These are phyloP conservation scores for Stigmatopora nigra DNA, from an alignment of 2,113 vertebrate species.

Conservation along the genomic window DNA sequence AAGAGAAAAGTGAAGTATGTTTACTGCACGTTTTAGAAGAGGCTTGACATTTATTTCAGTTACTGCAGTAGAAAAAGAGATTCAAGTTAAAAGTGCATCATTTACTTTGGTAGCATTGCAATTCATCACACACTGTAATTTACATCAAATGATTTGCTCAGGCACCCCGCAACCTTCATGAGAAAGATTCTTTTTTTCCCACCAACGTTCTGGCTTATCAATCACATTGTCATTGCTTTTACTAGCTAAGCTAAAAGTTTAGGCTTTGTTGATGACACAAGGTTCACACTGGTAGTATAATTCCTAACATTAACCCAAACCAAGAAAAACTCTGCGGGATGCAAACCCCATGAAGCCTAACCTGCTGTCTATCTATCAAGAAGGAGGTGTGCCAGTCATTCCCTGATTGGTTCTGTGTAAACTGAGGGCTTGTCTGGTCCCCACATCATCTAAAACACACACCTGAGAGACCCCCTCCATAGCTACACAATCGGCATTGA, in stretches of 20 bases:
- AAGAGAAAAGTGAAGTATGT: conserved; percentile 7
- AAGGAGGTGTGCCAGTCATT: conserved; percentile 49
- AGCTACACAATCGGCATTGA: conserved; percentile 57
- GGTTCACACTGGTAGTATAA: conserved; percentile 64
- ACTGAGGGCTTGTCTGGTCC: conserved; percentile 33
- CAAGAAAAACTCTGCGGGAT: conserved; percentile 64
- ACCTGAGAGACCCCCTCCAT: conserved; percentile 61
- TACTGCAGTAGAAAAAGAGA: neutral
- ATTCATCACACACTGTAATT: conserved; percentile 8
- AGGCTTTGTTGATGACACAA: conserved; percentile 53
- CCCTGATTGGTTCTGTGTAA: conserved; percentile 33
- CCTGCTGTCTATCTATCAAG: conserved; percentile 44
- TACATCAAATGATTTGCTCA: conserved; percentile 9
- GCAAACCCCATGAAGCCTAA: conserved; percentile 47
- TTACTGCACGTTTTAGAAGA: conserved; percentile 20
- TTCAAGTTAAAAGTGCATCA: neutral
- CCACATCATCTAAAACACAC: conserved; percentile 13
- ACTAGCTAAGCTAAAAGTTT: conserved; percentile 11
- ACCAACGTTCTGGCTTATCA: conserved; percentile 13
- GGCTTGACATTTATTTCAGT: conserved; percentile 4
- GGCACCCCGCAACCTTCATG: too few species aligned
- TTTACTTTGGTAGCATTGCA: neutral
- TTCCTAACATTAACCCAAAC: conserved; percentile 62
- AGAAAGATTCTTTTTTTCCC: neutral
- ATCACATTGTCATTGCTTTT: conserved; percentile 25